These are phyloP conservation scores for Pyrrhopygopsis socrates DNA, from an alignment of 2,888 invertebrate species.

Conservation along the genomic window DNA sequence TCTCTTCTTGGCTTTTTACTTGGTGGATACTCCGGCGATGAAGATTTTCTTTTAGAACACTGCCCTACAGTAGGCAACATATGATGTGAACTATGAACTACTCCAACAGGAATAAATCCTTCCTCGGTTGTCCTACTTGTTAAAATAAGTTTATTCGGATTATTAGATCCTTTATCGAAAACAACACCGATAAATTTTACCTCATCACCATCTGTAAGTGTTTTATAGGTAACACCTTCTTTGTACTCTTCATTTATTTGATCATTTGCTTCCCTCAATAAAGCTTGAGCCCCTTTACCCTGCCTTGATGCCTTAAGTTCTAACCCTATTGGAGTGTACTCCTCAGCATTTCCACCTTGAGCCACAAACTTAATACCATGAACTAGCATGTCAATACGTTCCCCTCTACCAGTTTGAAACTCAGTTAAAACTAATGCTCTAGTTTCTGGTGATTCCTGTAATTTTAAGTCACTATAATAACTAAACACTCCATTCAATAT, in stretches of 20 bases:
- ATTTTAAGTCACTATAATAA: not conserved
- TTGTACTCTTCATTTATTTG: not conserved
- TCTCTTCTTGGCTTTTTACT: too few species aligned
- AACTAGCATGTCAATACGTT: not conserved
- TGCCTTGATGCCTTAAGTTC: not conserved
- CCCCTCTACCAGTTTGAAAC: constrained; percentile 4
- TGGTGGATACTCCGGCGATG: too few species aligned
- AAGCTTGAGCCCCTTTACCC: not conserved
- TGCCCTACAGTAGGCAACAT: not conserved
- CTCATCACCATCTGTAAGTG: not conserved
- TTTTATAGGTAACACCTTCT: not conserved
- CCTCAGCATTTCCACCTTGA: not conserved
- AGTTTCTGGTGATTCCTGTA: not conserved
- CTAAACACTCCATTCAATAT: constrained; percentile 6
- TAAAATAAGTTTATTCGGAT: not conserved
- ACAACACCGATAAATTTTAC: not conserved
- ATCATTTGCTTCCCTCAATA: not conserved
- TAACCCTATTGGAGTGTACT: not conserved
- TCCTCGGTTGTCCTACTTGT: too few species aligned
- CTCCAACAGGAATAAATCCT: too few species aligned
- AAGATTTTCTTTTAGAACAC: not conserved
- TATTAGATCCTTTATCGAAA: not conserved
- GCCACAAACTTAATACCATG: not conserved
- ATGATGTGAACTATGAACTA: too few species aligned
- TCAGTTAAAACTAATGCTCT: not conserved